phyloP scores from a whole-genome alignment of 2,888 invertebrate species.

The Neoascia interrupta region DNA sequence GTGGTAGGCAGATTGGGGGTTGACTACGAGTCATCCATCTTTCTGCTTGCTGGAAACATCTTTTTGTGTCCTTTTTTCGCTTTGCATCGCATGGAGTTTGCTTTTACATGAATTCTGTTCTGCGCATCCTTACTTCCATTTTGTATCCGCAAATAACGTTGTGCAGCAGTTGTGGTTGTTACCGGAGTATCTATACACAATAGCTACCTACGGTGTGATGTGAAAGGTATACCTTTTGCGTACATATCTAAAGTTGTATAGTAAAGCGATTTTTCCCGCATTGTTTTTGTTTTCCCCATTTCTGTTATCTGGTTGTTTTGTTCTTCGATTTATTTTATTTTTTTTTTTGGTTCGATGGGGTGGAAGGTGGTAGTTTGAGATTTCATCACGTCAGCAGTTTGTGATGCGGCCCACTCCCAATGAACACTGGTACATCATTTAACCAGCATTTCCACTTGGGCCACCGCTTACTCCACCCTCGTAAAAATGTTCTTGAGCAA shows the following conservation, averaged over 20 bases:
- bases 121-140: slow-evolving; percentile 70
- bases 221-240: slow-evolving; percentile 28
- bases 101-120: slow-evolving; percentile 65
- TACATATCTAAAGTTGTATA: slow-evolving; percentile 44
- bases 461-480: slow-evolving; percentile 18
- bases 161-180: slow-evolving; percentile 69
- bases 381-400: slow-evolving; percentile 73
- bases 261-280: slow-evolving; percentile 51
- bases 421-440: slow-evolving; percentile 66
- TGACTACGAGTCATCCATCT: slow-evolving; percentile 47
- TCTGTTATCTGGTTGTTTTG: slow-evolving; percentile 30
- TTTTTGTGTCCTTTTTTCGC: slow-evolving; percentile 62
- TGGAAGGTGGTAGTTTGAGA: slow-evolving; percentile 60
- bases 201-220: slow-evolving; percentile 10
- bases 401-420: slow-evolving; percentile 64
- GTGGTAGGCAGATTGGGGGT: background rate
- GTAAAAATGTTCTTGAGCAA: slow-evolving; percentile 54
- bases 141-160: slow-evolving; percentile 65
- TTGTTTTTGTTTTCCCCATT: slow-evolving; percentile 64
- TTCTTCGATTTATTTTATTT: no score
- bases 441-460: slow-evolving; percentile 64
- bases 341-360: slow-evolving; percentile 41
- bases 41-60: slow-evolving; percentile 58
- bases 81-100: slow-evolving; percentile 64
- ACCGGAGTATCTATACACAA: slow-evolving; percentile 15